Conservation (phyloP, 2,113 vertebrate species). For the Propithecus coquereli region DNA sequence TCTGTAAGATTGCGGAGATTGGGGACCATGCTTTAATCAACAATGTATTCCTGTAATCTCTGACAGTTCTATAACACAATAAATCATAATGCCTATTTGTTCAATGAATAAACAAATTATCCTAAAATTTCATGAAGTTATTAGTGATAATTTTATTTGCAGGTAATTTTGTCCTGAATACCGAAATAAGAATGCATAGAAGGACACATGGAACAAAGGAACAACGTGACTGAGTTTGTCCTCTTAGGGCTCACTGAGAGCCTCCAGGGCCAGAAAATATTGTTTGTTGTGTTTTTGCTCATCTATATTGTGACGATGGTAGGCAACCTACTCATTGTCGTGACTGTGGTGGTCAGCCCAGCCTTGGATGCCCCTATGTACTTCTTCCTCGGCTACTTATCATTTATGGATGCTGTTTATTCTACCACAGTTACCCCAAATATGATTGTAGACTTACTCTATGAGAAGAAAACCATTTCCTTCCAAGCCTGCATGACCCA, state of each 20-base stretch:
- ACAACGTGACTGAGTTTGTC: slow-evolving; percentile 72
- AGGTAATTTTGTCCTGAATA: background rate
- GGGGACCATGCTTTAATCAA: background rate
- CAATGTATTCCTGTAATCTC: background rate
- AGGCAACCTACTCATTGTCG: slow-evolving; percentile 39
- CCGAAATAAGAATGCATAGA: background rate
- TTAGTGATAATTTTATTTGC: background rate
- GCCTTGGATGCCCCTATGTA: slow-evolving; percentile 52
- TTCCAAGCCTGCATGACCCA: slow-evolving; percentile 57
- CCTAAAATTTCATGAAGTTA: background rate
- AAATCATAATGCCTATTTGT: background rate
- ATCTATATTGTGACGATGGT: slow-evolving; percentile 52
- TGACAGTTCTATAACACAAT: background rate
- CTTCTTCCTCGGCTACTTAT: slow-evolving; percentile 65
- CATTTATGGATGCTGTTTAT: slow-evolving; percentile 58
- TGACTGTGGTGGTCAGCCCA: slow-evolving; percentile 45
- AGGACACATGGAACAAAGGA: slow-evolving; percentile 28
- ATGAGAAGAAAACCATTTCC: slow-evolving; percentile 54
- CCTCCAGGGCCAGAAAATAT: slow-evolving; percentile 37
- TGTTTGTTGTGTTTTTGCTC: slow-evolving; percentile 59
- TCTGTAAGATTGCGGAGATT: background rate
- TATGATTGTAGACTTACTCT: slow-evolving; percentile 44
- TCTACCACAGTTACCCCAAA: slow-evolving; percentile 52
- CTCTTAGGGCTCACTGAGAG: slow-evolving; percentile 65
- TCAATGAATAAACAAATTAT: background rate